These are phyloP conservation scores for Electrophaes corylata DNA, from an alignment of 2,888 invertebrate species.

Conservation along the genomic window DNA sequence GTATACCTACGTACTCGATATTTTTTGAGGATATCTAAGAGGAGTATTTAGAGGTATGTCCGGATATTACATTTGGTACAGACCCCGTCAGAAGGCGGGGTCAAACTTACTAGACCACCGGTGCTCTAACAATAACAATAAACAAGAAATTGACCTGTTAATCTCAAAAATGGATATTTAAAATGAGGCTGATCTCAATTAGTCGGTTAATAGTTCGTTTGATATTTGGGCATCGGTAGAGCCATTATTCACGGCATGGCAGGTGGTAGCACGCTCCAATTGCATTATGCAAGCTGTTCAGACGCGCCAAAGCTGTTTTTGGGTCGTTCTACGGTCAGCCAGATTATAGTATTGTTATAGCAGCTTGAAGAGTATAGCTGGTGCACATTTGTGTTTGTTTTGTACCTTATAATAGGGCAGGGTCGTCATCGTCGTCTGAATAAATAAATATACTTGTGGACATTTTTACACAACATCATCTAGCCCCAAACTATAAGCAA, in stretches of 20 bases:
- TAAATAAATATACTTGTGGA: no score
- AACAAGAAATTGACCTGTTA: neutral
- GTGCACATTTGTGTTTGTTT: neutral
- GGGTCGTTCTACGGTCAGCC: constrained; percentile 51
- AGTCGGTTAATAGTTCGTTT: constrained; percentile 36
- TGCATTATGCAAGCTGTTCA: constrained; percentile 68
- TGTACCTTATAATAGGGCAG: no score
- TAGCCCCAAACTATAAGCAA: no score
- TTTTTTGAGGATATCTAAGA: no score
- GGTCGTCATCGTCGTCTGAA: no score
- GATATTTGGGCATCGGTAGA: constrained; percentile 37
- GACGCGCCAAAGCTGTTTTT: constrained; percentile 64
- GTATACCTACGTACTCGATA: no score
- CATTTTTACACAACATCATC: no score
- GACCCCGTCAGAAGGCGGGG: no score
- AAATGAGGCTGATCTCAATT: constrained; percentile 35
- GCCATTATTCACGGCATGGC: constrained; percentile 57
- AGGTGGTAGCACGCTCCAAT: constrained; percentile 71
- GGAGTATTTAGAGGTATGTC: no score
- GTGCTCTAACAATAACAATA: neutral
- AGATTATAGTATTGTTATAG: constrained; percentile 43
- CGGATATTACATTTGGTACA: no score
- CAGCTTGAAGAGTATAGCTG: constrained; percentile 13
- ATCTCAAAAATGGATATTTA: constrained; percentile 11
- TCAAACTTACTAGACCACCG: no score